Conservation (phyloP, 2,113 vertebrate genomes). For the Tonatia bakeri region DNA sequence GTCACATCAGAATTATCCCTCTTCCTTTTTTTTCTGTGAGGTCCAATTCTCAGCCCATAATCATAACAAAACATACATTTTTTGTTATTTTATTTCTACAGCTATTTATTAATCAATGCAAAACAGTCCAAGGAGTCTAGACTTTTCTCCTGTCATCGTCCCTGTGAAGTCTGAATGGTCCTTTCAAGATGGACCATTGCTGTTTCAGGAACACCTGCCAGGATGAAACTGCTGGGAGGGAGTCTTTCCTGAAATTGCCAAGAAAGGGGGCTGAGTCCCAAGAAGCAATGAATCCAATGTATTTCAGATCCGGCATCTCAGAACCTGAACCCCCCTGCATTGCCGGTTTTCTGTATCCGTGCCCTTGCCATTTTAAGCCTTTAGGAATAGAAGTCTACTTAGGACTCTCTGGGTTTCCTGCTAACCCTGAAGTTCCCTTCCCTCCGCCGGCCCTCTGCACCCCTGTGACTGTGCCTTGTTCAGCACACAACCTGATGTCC, state of each 20-base stretch:
- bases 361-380: neutral
- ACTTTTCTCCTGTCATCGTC: neutral
- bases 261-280: neutral
- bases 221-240: neutral
- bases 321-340: neutral
- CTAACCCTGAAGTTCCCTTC: neutral
- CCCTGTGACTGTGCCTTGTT: no score
- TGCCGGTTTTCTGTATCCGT: neutral
- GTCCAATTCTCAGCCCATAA: neutral
- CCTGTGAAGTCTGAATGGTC: neutral
- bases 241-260: neutral
- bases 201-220: neutral
- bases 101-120: neutral
- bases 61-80: neutral
- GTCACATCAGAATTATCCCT: conserved; percentile 17
- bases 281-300: neutral
- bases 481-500: fast-evolving
- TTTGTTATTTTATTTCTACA: neutral
- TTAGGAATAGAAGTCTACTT: neutral
- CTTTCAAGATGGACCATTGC: neutral
- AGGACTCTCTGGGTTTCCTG: fast-evolving
- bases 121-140: neutral
- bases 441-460: fast-evolving
- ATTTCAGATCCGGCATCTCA: neutral
- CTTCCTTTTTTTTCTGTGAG: neutral